A percentile compares a stretch with the other conserved stretches of the same genome.
Conservation (phyloP, 2,113 vertebrate genomes). For the Micronisus gabar region DNA sequence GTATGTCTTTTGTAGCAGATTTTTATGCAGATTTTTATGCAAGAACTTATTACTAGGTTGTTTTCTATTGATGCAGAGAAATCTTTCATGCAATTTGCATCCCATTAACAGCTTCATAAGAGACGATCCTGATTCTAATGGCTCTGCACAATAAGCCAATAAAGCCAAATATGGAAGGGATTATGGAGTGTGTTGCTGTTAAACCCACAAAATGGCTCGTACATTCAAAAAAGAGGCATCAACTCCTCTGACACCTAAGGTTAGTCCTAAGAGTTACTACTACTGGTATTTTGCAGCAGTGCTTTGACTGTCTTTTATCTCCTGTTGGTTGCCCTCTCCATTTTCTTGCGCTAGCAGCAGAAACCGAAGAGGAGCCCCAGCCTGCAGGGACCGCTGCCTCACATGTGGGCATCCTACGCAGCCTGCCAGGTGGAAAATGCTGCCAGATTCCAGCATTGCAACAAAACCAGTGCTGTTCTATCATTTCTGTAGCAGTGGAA, state of each 20-base stretch:
- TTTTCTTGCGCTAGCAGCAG: not conserved
- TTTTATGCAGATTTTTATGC: constrained; percentile 46
- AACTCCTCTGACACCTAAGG: not conserved
- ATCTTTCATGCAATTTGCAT: not conserved
- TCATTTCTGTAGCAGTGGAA: not conserved
- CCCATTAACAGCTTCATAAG: constrained; percentile 21
- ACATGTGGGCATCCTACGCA: not conserved
- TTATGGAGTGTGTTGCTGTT: not conserved
- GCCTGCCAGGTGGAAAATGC: not conserved
- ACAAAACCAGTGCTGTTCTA: not conserved
- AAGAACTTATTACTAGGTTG: not conserved
- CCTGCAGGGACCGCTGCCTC: not conserved
- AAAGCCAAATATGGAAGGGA: constrained; percentile 3
- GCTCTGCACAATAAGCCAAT: not conserved
- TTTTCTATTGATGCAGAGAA: constrained; percentile 26
- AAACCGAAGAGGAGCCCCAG: not conserved
- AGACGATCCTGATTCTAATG: not conserved
- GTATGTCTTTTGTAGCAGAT: not conserved
- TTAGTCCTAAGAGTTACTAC: not conserved
- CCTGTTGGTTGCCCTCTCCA: not conserved
- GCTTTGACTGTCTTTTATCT: not conserved
- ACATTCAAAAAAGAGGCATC: not conserved
- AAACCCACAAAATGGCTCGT: not conserved
- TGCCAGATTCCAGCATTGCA: not conserved
- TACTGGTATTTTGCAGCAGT: not conserved